A percentile compares a stretch with the other conserved stretches of the same genome.
Evolutionary conservation across 2,888 invertebrate genomes (phyloP).

Genomic region (Phytoseiulus persimilis): DNA sequence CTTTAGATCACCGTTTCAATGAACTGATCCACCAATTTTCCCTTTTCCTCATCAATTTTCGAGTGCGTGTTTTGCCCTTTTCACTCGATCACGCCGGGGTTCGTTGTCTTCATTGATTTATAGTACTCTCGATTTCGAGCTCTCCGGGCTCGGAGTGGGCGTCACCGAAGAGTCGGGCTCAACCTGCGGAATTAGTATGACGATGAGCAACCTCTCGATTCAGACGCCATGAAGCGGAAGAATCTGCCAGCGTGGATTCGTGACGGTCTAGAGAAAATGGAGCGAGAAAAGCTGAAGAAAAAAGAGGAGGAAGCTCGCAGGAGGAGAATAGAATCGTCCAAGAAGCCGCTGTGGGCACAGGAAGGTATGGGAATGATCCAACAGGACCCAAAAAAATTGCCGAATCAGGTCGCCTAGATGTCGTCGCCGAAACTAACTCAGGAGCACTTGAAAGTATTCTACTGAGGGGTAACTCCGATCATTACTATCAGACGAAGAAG

Average conservation of each 20-base stretch:
- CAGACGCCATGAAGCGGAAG: conserved; percentile 76
- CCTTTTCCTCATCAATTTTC: too few species aligned
- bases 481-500: conserved; percentile 48
- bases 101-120: too few species aligned
- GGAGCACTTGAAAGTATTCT: conserved; percentile 40
- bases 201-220: conserved; percentile 42
- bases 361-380: conserved; percentile 46
- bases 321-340: conserved; percentile 57
- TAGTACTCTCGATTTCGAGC: too few species aligned
- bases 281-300: conserved; percentile 78
- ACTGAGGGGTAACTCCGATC: neutral
- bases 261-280: conserved; percentile 95
- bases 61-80: too few species aligned
- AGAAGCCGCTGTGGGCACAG: conserved; percentile 42
- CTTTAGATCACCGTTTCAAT: too few species aligned
- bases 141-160: too few species aligned
- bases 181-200: too few species aligned
- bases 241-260: conserved; percentile 95
- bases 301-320: conserved; percentile 67
- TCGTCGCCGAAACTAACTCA: conserved; percentile 22
- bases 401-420: conserved; percentile 40
- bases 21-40: too few species aligned
- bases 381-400: too few species aligned
- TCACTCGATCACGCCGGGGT: too few species aligned
- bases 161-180: too few species aligned